Conservation (phyloP, 2,888 invertebrate species). For the Drosophila atripex region DNA sequence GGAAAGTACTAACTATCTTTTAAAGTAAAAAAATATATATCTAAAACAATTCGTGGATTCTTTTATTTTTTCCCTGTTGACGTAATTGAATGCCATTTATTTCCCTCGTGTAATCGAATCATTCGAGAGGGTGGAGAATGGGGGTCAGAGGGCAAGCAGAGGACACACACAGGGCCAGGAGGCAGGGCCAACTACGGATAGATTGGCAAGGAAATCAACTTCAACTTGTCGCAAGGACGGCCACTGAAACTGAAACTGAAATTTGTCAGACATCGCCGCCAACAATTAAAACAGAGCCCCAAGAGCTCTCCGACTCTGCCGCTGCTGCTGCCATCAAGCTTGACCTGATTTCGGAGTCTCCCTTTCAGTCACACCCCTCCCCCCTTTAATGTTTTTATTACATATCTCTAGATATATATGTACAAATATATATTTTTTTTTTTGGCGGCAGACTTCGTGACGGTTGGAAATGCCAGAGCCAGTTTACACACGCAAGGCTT, state of each 20-base stretch:
- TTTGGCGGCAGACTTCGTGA: constrained; percentile 70
- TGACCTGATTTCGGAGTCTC: constrained; percentile 42
- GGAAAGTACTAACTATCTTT: too few species aligned
- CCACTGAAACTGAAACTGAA: constrained; percentile 38
- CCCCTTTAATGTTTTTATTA: constrained; percentile 34
- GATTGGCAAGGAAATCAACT: constrained; percentile 74
- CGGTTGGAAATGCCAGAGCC: constrained; percentile 66
- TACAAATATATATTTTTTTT: neutral
- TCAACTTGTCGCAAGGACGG: constrained; percentile 64
- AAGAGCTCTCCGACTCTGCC: constrained; percentile 12
- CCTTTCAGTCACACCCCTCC: constrained; percentile 2
- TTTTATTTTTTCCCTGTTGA: neutral
- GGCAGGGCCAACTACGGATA: constrained; percentile 1
- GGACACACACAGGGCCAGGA: constrained; percentile 43
- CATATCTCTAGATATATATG: neutral
- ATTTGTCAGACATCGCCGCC: constrained; percentile 45
- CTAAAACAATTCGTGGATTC: neutral
- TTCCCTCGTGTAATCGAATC: constrained; percentile 56
- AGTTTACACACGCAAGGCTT: constrained; percentile 62
- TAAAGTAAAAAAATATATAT: neutral
- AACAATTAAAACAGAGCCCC: constrained; percentile 46
- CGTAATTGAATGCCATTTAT: neutral
- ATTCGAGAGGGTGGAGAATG: constrained; percentile 59
- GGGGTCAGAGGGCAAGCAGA: constrained; percentile 67
- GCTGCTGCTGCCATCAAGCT: neutral